Evolutionary conservation across 2,888 invertebrate species (phyloP), one percentile per base, ranked within the genome.

Genomic region (Chesias legatella): DNA sequence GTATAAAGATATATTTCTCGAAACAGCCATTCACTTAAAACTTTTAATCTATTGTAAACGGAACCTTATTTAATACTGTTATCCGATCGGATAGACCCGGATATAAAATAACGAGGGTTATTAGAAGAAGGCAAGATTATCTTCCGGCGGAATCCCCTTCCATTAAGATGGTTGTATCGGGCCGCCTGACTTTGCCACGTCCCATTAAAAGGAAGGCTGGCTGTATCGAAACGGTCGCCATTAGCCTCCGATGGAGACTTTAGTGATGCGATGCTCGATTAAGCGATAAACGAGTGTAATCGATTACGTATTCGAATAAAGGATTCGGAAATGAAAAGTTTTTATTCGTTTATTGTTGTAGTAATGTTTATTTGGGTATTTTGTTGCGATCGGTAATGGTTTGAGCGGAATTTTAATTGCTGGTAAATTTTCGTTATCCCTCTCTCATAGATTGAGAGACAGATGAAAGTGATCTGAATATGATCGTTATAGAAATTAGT

Each of bases 111-210:
- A 49, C 40, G 48, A 37, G 33, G 33, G 37, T 24, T 43, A 48
- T 46, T 53, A 50, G 48, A 48, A 47, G 40, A 36, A 40, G 30
- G 46, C 27, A 32, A 57, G 60, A 58, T 63, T 55, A 60, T 63
- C 56, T 55, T 33, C 31, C 48, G 44, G 45, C n/a, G n/a, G n/a
- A n/a, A n/a, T 55, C 60, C 60, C 60, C 41, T 58, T 53, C 60
- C 60, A 66, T 70, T 72, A 67, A 59, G 60, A 56, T 48, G 52
- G 45, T 50, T 54, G 46, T 52, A 59, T 55, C 51, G 38, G 35
- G 29, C 56, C 58, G 52, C 40, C 37, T 36, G 58, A 56, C 57
- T 30, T 29, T 45, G 34, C 31, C 44, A 31, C 42, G 48, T 49
- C 22, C 32, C 33, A 43, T 42, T 42, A 42, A 21, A 42, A 36